phyloP scores from a whole-genome alignment of 1,140 invertebrate genomes.

The Lucilia sericata region DNA sequence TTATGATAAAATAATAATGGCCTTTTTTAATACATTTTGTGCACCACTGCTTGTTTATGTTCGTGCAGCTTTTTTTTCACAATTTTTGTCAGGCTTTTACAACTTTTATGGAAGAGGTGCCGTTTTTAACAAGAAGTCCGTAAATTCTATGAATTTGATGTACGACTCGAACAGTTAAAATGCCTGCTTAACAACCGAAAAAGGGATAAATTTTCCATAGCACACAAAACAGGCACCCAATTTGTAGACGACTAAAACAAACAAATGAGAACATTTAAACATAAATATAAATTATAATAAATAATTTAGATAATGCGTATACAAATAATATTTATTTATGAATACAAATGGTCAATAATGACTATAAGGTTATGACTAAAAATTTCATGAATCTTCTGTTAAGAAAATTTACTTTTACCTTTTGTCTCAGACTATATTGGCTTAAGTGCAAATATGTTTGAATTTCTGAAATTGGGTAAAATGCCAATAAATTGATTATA shows the following conservation, averaged over 20 bases:
- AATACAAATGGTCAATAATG: constrained; percentile 38
- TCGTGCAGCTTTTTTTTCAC: too few relatives aligned
- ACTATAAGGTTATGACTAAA: background rate
- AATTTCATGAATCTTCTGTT: background rate
- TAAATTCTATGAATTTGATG: background rate
- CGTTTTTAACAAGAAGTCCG: background rate
- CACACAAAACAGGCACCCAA: background rate
- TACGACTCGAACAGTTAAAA: background rate
- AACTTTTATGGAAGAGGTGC: background rate
- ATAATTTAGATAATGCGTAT: constrained; percentile 10
- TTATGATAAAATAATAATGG: background rate
- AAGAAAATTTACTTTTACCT: background rate
- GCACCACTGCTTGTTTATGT: too few relatives aligned
- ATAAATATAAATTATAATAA: background rate
- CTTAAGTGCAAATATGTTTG: background rate
- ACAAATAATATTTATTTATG: constrained; percentile 26
- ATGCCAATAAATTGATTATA: constrained; percentile 41
- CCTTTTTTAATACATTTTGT: background rate
- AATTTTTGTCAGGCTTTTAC: background rate
- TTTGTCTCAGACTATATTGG: background rate
- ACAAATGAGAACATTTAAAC: background rate
- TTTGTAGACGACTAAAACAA: background rate
- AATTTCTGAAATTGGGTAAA: background rate
- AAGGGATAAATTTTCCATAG: background rate
- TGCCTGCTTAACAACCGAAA: background rate